Base-by-base conservation (phyloP, 2,113 vertebrate species). In the Balaenoptera acutorostrata region DNA sequence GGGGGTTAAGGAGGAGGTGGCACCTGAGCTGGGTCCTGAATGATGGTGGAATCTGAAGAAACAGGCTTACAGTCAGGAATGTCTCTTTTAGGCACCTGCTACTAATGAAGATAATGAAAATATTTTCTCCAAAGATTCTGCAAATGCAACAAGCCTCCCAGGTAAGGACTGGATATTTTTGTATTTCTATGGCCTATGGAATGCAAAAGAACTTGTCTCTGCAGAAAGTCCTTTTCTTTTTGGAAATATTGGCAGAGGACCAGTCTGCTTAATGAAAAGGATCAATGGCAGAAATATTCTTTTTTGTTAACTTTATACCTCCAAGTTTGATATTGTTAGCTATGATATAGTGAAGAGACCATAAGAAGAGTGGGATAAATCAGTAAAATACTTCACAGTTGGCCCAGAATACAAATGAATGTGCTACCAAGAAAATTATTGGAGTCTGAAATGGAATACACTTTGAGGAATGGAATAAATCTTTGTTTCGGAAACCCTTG, bases 131-230 rank as follows among this genome's bases (percentile, higher is more conserved):
- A 3, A 6, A 9, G 27, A 18, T 41, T 41, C 82, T 41, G 17
- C 49, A 46, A 82, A 78, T 31, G 21, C 86, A 0, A 96, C 98
- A 6, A 92, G 77, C 64, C 33, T 86, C 46, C 86, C 97, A 46
- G 97, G 98, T 98, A 89, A 98, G 95, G 66, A 1, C n/a, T 14
- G 33, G 10, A 4, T 31, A 0, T 57, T 49, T 69, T 12, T 41
- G 39, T 18, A 3, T 88, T 61, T 75, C 57, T 52, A 2, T 44
- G 66, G 10, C 33, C 52, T 46, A 2, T 17, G 18, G 68, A 33
- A 20, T 52, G 9, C n/a, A 15, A 5, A 64, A 57, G 10, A 36
- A 33, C 69, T 72, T 46, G 36, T 85, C 81, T 90, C 36, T 57
- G 23, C 12, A 66, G 39, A 66, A 61, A 75, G 68, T 29, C n/a